Base-by-base conservation (phyloP, 2,113 vertebrate species). In the Panthera leo region DNA sequence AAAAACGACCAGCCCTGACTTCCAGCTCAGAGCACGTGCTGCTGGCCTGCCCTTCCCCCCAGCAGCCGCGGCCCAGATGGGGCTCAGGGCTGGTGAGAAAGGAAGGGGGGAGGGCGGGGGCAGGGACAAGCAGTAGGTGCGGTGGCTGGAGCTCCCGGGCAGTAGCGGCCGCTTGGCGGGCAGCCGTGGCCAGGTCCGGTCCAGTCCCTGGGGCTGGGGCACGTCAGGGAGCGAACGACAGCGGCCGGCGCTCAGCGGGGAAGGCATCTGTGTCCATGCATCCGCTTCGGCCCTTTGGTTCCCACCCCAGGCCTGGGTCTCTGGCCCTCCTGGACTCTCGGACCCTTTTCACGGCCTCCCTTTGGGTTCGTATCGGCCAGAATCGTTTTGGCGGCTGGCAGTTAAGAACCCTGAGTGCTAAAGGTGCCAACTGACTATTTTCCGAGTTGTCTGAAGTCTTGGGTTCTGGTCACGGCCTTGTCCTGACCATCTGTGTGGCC, bases 201-300 rank as follows among this genome's bases (percentile, higher is more conserved):
- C 55, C 36, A 31, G 61, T 3, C 51, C 34, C 58, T 55, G 34
- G 19, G 12, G 34, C 4, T 45, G 45, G 2, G 48, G 13, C n/a
- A 15, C 4, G 0, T 27, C 73, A 5, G 61, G 7, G 45, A 87
- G 68, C 23, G 31, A 67, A 4, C 3, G 1, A 14, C 29, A 34
- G 27, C 9, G 23, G 9, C 27, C 0, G 29, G 65, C 9, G 3
- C 4, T 21, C 2, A 3, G 11, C 0, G 4, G 55, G 5, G 2
- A 27, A 34, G 39, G 19, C 0, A 0, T 29, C 29, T n/a, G 3
- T 2, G 31, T 75, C 45, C 34, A 18, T 8, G 0, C 19, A 1
- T 5, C 31, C 45, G 2, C 18, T 73, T 18, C 67, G 78, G 31
- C 25, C 48, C 1, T 14, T 29, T 8, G 29, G 27, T n/a, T 67